A percentile compares a stretch with the other conserved stretches of the same genome.
Conservation (phyloP, 2,888 invertebrate species). For the Tipula lateralis region DNA sequence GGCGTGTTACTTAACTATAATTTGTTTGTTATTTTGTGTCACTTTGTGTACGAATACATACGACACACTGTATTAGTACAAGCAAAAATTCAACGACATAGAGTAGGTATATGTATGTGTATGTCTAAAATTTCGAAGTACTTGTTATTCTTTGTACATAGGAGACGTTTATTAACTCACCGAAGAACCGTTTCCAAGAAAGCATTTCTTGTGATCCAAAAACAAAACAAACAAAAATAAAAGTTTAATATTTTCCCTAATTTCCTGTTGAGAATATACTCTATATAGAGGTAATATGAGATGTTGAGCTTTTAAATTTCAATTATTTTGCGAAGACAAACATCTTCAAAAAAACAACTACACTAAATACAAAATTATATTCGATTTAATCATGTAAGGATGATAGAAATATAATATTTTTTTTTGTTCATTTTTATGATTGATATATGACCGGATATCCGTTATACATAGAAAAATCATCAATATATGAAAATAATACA, state of each 20-base stretch:
- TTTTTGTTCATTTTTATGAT: neutral
- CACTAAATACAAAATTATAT: neutral
- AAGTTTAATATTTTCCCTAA: neutral
- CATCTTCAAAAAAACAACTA: neutral
- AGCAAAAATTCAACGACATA: neutral
- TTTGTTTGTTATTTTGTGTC: too few relatives aligned
- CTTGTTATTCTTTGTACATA: neutral
- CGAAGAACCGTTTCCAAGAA: neutral
- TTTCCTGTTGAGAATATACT: neutral
- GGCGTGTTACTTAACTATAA: neutral
- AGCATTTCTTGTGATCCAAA: neutral
- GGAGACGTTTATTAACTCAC: neutral
- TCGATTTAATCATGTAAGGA: neutral
- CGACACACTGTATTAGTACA: neutral
- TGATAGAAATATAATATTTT: neutral
- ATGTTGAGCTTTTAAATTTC: neutral
- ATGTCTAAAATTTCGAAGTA: neutral
- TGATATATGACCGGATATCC: neutral
- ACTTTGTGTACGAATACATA: too few relatives aligned
- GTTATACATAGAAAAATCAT: neutral
- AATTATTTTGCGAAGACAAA: neutral
- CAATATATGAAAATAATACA: neutral
- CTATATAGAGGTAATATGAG: too few relatives aligned
- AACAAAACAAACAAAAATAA: neutral
- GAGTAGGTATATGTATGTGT: too few relatives aligned